phyloP scores from a whole-genome alignment of 2,888 invertebrate genomes.

The Steinernema scapterisci region DNA sequence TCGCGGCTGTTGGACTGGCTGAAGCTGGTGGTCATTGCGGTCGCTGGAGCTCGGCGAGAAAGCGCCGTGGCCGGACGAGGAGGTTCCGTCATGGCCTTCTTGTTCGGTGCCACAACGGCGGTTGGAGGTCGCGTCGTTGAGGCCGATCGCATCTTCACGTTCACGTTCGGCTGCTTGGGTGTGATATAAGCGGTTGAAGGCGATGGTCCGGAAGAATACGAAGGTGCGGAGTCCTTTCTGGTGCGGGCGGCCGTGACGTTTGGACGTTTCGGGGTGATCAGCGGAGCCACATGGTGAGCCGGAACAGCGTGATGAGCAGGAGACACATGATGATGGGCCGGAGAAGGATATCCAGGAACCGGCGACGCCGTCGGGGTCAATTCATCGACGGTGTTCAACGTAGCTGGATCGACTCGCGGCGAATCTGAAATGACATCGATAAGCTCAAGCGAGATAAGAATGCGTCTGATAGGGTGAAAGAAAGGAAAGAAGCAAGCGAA shows the following conservation, averaged over 20 bases:
- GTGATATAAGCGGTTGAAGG: background rate
- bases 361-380: background rate
- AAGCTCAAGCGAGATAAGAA: background rate
- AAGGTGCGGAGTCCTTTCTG: background rate
- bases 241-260: background rate
- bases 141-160: slow-evolving; percentile 4
- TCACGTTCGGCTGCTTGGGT: background rate
- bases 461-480: background rate
- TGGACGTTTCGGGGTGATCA: background rate
- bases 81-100: slow-evolving; percentile 24
- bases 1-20: slow-evolving; percentile 26
- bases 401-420: background rate
- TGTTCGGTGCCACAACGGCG: background rate
- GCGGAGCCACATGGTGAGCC: background rate
- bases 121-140: background rate
- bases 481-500: slow-evolving; percentile 17
- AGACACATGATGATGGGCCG: no score
- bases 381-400: slow-evolving; percentile 8
- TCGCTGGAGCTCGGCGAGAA: background rate
- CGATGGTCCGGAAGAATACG: background rate
- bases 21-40: slow-evolving; percentile 23
- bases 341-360: background rate
- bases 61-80: slow-evolving; percentile 10
- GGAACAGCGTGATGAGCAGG: no score
- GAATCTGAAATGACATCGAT: background rate